Evolutionary conservation across 2,113 vertebrate genomes (phyloP).

Genomic region (rat (Rattus norvegicus)): DNA sequence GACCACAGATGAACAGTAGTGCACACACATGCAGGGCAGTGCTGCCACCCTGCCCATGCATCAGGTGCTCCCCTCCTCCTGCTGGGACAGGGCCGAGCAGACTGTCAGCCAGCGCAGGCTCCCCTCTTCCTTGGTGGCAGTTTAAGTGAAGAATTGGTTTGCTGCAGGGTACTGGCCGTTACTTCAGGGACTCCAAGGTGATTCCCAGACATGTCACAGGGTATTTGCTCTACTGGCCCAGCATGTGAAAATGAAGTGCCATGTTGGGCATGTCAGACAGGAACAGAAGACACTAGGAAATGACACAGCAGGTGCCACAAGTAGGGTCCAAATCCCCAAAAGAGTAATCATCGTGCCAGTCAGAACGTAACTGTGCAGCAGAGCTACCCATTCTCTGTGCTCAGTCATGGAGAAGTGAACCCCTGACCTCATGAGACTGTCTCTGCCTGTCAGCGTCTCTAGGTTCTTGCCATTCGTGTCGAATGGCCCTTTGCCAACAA

Average conservation of each 20-base stretch:
- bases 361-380: slow-evolving; percentile 20
- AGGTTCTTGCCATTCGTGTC: slow-evolving; percentile 7
- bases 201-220: slow-evolving; percentile 56
- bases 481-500: background rate
- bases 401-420: background rate
- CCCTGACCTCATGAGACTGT: background rate
- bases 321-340: slow-evolving; percentile 11
- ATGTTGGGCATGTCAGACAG: slow-evolving; percentile 53
- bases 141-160: slow-evolving; percentile 66
- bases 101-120: slow-evolving; percentile 6
- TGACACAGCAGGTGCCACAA: background rate
- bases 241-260: slow-evolving; percentile 27
- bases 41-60: background rate
- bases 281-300: slow-evolving; percentile 52
- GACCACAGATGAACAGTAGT: background rate
- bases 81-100: fast-evolving
- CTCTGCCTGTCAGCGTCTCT: background rate
- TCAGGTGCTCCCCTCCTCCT: background rate
- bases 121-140: slow-evolving; percentile 55
- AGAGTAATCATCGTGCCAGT: slow-evolving; percentile 4
- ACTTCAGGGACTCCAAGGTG: slow-evolving; percentile 56
- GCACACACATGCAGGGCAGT: background rate
- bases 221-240: slow-evolving; percentile 61
- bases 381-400: background rate
- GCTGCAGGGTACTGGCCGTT: background rate